These are phyloP conservation scores for Psephotus haematonotus DNA, from an alignment of 2,113 vertebrate species.

Conservation along the genomic window DNA sequence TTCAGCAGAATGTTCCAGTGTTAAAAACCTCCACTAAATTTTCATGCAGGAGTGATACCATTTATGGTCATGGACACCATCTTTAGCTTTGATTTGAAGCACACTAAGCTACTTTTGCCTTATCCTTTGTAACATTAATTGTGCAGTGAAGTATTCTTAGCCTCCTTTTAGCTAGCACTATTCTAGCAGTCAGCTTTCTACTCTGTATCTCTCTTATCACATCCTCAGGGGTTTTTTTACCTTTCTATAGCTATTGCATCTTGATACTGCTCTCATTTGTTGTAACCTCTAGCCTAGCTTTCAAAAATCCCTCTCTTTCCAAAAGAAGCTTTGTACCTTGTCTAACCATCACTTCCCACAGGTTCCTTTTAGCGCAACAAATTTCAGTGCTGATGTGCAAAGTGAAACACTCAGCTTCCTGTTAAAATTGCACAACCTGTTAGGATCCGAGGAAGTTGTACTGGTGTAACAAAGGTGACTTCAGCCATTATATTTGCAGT, in stretches of 20 bases:
- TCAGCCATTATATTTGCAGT: not conserved
- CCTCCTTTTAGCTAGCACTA: not conserved
- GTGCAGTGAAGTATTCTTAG: constrained; percentile 47
- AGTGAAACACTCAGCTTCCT: not conserved
- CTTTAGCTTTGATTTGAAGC: constrained; percentile 57
- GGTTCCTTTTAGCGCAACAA: not conserved
- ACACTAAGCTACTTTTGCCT: not conserved
- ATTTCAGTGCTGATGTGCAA: not conserved
- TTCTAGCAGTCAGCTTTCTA: constrained; percentile 31
- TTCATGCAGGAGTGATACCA: not conserved
- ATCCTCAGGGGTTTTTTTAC: constrained; percentile 37
- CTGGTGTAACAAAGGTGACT: not conserved
- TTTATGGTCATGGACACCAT: not conserved
- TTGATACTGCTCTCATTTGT: not conserved
- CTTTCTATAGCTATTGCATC: not conserved
- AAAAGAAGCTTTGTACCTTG: not conserved
- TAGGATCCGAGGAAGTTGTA: not conserved
- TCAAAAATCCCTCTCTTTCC: not conserved
- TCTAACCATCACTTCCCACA: not conserved
- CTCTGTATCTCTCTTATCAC: constrained; percentile 21
- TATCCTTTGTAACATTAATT: constrained; percentile 59
- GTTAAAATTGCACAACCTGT: not conserved
- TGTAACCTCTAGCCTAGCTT: constrained; percentile 14
- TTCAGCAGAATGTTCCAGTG: not conserved
- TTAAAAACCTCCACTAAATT: not conserved